These are phyloP conservation scores for Lagodon rhomboides DNA, from an alignment of 2,797 vertebrate species.

Conservation along the genomic window DNA sequence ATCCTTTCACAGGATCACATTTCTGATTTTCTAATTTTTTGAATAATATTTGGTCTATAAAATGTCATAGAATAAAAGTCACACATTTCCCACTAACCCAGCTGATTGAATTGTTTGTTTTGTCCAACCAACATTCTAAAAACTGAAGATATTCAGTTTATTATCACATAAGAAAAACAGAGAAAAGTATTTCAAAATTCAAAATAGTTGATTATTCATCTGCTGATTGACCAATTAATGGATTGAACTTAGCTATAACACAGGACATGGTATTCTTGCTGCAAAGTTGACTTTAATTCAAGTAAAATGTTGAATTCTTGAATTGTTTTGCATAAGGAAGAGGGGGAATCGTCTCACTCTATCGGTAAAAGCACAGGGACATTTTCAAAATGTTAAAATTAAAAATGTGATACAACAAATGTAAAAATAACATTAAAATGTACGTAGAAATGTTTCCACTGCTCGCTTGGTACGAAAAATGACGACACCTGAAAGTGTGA, in stretches of 20 bases:
- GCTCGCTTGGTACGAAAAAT: neutral
- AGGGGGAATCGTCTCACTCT: neutral
- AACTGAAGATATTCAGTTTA: neutral
- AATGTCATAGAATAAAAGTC: neutral
- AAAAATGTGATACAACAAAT: neutral
- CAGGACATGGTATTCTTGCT: neutral
- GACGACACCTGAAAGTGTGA: slow-evolving; percentile 38
- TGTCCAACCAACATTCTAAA: neutral
- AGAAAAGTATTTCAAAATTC: neutral
- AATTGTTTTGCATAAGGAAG: neutral
- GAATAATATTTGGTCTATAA: neutral
- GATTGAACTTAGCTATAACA: neutral
- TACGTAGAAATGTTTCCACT: neutral
- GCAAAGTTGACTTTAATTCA: neutral
- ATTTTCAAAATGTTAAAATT: neutral
- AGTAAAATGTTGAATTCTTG: neutral
- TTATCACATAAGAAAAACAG: neutral
- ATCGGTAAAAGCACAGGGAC: neutral
- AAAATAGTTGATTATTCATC: neutral
- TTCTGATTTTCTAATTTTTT: too few relatives aligned
- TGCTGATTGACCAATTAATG: neutral
- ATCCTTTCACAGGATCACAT: too few relatives aligned
- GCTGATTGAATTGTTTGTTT: slow-evolving; percentile 12
- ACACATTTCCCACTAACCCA: neutral
- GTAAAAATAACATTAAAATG: neutral